Conservation (phyloP, 2,113 vertebrate genomes). For the Apistogramma diplotaenia region DNA sequence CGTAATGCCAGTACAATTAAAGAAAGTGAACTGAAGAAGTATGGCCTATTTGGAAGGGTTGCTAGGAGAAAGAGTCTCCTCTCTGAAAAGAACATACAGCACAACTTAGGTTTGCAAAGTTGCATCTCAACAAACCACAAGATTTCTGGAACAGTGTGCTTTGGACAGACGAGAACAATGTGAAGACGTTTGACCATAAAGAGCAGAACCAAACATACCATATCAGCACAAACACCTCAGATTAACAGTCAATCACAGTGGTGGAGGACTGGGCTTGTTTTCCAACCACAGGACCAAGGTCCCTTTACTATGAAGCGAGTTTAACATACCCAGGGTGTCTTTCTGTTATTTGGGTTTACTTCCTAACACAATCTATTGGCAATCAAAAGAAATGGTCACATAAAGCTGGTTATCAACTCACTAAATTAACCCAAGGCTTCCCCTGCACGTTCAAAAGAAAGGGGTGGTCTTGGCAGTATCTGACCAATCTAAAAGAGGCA, state of each 20-base stretch:
- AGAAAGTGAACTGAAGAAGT: not conserved
- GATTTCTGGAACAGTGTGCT: not conserved
- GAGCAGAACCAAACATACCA: not conserved
- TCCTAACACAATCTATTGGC: too few species aligned
- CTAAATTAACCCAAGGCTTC: too few species aligned
- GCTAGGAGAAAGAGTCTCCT: not conserved
- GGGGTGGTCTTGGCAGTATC: too few species aligned
- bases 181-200: not conserved
- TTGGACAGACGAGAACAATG: not conserved
- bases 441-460: too few species aligned
- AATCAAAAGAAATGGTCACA: too few species aligned
- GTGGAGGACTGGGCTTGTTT: not conserved
- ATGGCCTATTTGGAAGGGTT: not conserved
- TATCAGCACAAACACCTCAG: not conserved
- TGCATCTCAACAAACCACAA: not conserved
- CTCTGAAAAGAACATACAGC: accelerated
- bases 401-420: too few species aligned
- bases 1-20: not conserved
- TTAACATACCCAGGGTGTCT: too few species aligned
- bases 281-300: too few species aligned
- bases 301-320: too few species aligned
- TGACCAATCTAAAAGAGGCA: too few species aligned
- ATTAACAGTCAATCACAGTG: too few species aligned
- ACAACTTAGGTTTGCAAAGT: not conserved
- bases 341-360: too few species aligned